These are phyloP conservation scores for Clepsis dumicolana DNA, from an alignment of 2,888 invertebrate genomes.

Conservation along the genomic window DNA sequence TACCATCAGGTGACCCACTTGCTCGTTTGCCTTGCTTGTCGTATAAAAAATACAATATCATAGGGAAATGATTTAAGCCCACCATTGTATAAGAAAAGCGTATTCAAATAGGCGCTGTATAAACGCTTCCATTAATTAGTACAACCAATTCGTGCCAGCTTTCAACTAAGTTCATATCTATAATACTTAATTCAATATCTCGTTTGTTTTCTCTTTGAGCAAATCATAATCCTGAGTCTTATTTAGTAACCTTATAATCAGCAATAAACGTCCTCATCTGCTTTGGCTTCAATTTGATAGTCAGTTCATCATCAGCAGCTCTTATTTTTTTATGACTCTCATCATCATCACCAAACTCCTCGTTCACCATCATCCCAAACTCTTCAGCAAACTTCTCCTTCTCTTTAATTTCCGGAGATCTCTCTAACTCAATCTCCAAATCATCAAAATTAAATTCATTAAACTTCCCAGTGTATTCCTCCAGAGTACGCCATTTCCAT, in stretches of 20 bases:
- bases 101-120: too few relatives aligned
- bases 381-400: background rate
- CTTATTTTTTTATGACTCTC: background rate
- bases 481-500: slow-evolving; percentile 82
- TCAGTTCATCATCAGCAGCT: background rate
- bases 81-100: too few relatives aligned
- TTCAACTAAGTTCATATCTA: too few relatives aligned
- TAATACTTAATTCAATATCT: background rate
- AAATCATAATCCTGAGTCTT: background rate
- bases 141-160: too few relatives aligned
- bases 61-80: too few relatives aligned
- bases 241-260: slow-evolving; percentile 10
- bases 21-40: too few relatives aligned
- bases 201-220: background rate
- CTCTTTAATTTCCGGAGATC: background rate
- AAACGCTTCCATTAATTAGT: too few relatives aligned
- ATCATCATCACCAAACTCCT: slow-evolving; percentile 51
- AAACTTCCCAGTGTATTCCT: slow-evolving; percentile 56
- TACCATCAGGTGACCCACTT: too few relatives aligned
- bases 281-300: slow-evolving; percentile 21
- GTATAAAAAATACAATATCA: too few relatives aligned
- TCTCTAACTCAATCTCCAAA: background rate
- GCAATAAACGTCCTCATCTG: slow-evolving; percentile 34
- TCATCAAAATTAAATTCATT: background rate
- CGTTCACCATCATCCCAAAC: slow-evolving; percentile 45